These are phyloP conservation scores for Holothuria scabra DNA, from an alignment of 53 echinoderm and acorn worm species.

Conservation along the genomic window DNA sequence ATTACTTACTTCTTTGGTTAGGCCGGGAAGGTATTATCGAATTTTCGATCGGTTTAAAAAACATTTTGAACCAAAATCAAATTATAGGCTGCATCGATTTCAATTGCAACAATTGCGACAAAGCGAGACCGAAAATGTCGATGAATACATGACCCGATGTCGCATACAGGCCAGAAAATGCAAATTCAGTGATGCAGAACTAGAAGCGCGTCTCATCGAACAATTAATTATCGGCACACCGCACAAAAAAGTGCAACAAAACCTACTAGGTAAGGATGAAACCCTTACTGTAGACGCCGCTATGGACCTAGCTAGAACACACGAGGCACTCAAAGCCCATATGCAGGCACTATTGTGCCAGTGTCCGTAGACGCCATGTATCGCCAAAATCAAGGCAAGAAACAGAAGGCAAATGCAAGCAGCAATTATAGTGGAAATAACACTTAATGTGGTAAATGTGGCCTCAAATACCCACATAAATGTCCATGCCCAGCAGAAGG, in stretches of 20 bases:
- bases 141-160: constrained; percentile 60
- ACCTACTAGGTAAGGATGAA: constrained; percentile 59
- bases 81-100: constrained; percentile 58
- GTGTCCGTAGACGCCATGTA: background rate
- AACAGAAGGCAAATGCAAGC: no score
- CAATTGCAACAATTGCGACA: constrained; percentile 51
- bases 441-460: constrained; percentile 39
- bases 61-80: constrained; percentile 69
- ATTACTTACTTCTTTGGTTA: constrained; percentile 57
- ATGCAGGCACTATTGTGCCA: constrained; percentile 43
- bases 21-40: constrained; percentile 61
- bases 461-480: constrained; percentile 19
- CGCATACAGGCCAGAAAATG: constrained; percentile 58
- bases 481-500: constrained; percentile 16
- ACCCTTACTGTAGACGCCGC: constrained; percentile 55
- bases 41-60: constrained; percentile 47
- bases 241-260: constrained; percentile 62
- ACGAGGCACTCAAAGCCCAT: constrained; percentile 62
- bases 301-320: constrained; percentile 55
- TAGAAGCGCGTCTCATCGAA: constrained; percentile 51
- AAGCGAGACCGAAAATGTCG: constrained; percentile 46
- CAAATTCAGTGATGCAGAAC: constrained; percentile 54
- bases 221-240: constrained; percentile 67
- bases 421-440: background rate
- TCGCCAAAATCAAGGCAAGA: no score